Base-by-base conservation (phyloP, 2,888 invertebrate species). In the Tholera decimalis region DNA sequence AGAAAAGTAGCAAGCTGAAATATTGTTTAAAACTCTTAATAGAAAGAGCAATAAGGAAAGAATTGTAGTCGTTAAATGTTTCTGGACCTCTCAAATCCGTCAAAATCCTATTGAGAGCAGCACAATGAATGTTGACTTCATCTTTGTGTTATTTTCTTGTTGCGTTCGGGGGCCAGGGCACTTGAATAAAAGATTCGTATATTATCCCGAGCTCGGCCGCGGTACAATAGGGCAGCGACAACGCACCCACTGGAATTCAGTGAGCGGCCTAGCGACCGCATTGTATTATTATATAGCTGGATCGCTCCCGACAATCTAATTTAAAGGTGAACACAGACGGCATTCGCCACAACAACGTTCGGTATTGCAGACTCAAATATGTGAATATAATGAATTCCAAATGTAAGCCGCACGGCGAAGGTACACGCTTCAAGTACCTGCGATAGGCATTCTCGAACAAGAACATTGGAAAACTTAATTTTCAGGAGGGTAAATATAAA, bases 131-230 rank as follows among this genome's bases (percentile, higher is more conserved):
- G 91, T 89, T 90, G 90, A 90, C 89, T 92, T 86, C 91, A 91
- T 92, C 89, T 92, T 90, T 92, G 88, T 89, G 87, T 92, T 93
- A 92, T 93, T 93, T 91, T 92, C 91, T 93, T 92, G 89, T 85
- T 87, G 88, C 87, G 88, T 91, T 91, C 85, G 87, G 89, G 88
- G 92, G 85, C 90, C 90, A 88, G 87, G 85, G 91, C 91, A 93
- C 92, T 93, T 94, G 94, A 94, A 95, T 94, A 95, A 95, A 94
- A 94, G 93, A 94, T 94, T 92, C 91, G 91, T 90, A 90, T 92
- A 93, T 93, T 92, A 93, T 93, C 89, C 91, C 88, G 80, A 84
- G 83, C 90, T 86, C 85, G 84, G 83, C 82, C 82, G 69, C 85
- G 86, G 84, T 82, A 95, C 94, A 95, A 94, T 94, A 71, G 91